phyloP scores from a whole-genome alignment of 2,113 vertebrate genomes.

The Notarius lentiginosus region DNA sequence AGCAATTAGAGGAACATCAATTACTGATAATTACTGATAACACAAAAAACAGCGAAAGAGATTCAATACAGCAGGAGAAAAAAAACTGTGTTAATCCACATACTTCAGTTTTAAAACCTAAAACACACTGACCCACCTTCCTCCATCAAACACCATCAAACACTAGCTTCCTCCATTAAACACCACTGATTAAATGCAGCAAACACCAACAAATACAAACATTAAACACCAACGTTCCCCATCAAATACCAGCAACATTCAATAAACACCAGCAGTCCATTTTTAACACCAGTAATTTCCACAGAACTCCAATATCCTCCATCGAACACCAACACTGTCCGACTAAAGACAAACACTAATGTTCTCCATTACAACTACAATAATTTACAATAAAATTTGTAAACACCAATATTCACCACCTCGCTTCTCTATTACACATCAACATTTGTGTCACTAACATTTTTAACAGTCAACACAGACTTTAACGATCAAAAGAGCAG shows the following conservation, averaged over 20 bases:
- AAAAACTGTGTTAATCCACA: not conserved
- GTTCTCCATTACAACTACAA: not conserved
- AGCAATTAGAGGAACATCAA: not conserved
- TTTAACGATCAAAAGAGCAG: too few relatives aligned
- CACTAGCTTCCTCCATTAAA: not conserved
- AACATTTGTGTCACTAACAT: too few relatives aligned
- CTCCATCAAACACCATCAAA: not conserved
- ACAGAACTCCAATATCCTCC: not conserved
- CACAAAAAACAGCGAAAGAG: not conserved
- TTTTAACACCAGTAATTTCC: not conserved
- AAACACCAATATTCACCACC: not conserved
- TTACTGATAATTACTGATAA: conserved; percentile 9
- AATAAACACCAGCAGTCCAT: not conserved
- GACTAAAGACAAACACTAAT: not conserved
- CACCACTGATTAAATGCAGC: not conserved
- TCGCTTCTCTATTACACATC: not conserved
- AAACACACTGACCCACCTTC: not conserved
- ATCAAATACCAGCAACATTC: not conserved
- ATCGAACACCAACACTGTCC: not conserved
- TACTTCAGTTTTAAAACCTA: not conserved
- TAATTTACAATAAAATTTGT: too few relatives aligned
- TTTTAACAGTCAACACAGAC: too few relatives aligned
- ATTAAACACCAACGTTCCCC: not conserved
- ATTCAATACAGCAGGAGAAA: not conserved
- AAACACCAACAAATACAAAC: not conserved